Base-by-base conservation (phyloP, 2,888 invertebrate genomes). In the Eretmocerus hayati region DNA sequence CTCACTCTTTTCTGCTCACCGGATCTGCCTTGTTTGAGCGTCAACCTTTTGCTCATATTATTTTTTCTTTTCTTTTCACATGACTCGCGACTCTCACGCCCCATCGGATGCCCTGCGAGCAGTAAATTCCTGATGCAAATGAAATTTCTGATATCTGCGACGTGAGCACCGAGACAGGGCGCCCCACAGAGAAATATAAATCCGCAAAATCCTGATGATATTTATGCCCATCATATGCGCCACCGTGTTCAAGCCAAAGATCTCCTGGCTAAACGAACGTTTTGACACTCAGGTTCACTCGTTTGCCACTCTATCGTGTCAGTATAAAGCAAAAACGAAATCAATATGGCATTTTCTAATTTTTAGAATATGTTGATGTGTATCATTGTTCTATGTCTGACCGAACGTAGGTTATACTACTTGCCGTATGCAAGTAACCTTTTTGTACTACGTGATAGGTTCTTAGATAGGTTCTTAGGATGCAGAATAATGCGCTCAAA, bases 101-200 rank as follows among this genome's bases (percentile, higher is more conserved):
- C 37, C 22, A 48, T 26, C 26, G 8, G 26, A 26, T 26, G 26
- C 8, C 26, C 8, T 11, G 60, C 57, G 33, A 58, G 55, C 58
- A 54, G 57, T 67, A 68, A 67, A 68, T 68, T 67, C 62, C 54
- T 59, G 53, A 67, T 68, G 67, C 67, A 69, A 69, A 69, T 67
- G 64, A 66, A 65, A 65, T 63, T 52, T 57, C 62, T 60, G 68
- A 68, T 66, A 66, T 59, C 62, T 15, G 16, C 22, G 18, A 13
- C 19, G 26, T 33, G 31, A 20, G 22, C 20, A 31, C 15, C 19
- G 23, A 18, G 9, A 21, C 59, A 59, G 58, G 23, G 9, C 32
- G 59, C 59, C n/a, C n/a, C n/a, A n/a, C n/a, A n/a, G n/a, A 58
- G 59, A 65, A 65, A 64, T 68, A 67, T 69, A 68, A 67, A 69